Evolutionary conservation across 2,113 vertebrate genomes (phyloP).

Genomic region (Ochotona curzoniae): DNA sequence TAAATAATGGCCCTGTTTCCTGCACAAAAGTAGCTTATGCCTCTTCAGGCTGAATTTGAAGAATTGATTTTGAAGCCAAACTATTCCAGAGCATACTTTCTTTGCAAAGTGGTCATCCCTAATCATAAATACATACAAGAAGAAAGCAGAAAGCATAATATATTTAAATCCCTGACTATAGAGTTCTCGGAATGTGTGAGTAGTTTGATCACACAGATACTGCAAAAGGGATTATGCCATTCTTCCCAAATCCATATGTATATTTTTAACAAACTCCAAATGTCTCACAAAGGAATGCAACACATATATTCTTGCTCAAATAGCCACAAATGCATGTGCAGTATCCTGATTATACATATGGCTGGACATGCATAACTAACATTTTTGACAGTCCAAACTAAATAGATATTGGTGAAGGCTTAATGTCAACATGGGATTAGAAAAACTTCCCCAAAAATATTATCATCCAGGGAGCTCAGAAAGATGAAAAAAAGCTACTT

Average conservation of each 20-base stretch:
- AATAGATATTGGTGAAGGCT: background rate
- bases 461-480: background rate
- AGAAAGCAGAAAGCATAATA: background rate
- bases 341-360: background rate
- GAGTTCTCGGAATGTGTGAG: background rate
- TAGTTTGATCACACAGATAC: background rate
- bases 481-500: background rate
- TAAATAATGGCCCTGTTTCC: background rate
- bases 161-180: slow-evolving; percentile 6
- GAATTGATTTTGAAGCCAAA: background rate
- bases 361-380: background rate
- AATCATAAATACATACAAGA: background rate
- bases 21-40: background rate
- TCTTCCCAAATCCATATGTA: background rate
- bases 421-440: background rate
- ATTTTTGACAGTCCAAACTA: background rate
- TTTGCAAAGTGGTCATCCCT: background rate
- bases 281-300: background rate
- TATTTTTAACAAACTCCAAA: background rate
- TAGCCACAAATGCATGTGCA: background rate
- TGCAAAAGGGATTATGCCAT: background rate
- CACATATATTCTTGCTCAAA: background rate
- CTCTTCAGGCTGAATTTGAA: background rate
- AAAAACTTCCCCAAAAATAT: background rate
- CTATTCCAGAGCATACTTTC: background rate